Conservation (phyloP, 2,113 vertebrate species). For the Aegotheles bennettii region DNA sequence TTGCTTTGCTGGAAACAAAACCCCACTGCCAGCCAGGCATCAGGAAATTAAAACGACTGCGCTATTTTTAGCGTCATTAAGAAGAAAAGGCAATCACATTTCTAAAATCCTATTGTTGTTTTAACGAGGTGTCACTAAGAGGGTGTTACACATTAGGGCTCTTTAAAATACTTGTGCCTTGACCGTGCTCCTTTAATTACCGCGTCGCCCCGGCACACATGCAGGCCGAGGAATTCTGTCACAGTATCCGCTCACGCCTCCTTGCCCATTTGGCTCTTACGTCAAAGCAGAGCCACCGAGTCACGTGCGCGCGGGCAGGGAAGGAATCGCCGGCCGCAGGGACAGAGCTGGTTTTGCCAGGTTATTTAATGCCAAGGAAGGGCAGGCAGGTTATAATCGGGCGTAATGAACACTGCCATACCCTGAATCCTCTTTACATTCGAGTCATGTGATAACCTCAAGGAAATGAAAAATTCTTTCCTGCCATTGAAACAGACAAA, state of each 20-base stretch:
- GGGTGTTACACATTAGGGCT: background rate
- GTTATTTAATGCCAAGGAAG: constrained; percentile 34
- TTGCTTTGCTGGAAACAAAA: constrained; percentile 17
- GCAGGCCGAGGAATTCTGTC: constrained; percentile 8
- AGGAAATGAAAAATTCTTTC: constrained; percentile 50
- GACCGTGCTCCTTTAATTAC: constrained; percentile 6
- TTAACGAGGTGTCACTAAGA: constrained; percentile 35
- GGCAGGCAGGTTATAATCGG: constrained; percentile 51
- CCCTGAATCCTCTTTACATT: background rate
- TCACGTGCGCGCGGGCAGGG: background rate
- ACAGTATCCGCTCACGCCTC: background rate
- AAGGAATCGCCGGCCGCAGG: background rate
- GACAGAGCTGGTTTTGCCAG: background rate
- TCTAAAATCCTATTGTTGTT: constrained; percentile 15
- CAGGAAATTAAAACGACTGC: background rate
- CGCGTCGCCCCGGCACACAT: rapidly evolving
- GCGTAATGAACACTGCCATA: constrained; percentile 23
- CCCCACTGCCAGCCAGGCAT: background rate
- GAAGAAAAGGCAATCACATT: constrained; percentile 2
- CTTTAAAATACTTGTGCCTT: constrained; percentile 20
- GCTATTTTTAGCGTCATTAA: constrained; percentile 25
- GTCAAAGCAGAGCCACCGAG: background rate
- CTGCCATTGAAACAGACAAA: constrained; percentile 31
- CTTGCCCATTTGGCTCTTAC: background rate
- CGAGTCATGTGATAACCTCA: background rate